A percentile compares a stretch with the other conserved stretches of the same genome.
Evolutionary conservation across 1,140 invertebrate species (phyloP).

Genomic region (Drosophila bocki): DNA sequence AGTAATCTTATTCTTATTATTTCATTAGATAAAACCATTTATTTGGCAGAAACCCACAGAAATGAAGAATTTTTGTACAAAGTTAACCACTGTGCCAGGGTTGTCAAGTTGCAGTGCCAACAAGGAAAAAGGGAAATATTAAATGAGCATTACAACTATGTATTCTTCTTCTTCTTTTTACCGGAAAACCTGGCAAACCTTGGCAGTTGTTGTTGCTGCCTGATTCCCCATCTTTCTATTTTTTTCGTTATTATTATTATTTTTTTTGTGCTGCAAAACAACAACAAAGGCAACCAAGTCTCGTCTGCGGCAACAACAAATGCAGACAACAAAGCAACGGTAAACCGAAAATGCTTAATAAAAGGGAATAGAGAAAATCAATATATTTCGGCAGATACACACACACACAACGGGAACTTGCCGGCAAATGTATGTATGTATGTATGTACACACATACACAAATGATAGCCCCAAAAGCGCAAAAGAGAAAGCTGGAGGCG

Average conservation of each 20-base stretch:
- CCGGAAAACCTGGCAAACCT: conserved; percentile 35
- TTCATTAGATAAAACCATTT: neutral
- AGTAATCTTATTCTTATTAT: neutral
- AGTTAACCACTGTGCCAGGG: conserved; percentile 16
- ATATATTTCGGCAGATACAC: conserved; percentile 75
- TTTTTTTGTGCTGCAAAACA: conserved; percentile 20
- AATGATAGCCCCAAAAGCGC: conserved; percentile 2
- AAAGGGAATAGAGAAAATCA: conserved; percentile 70
- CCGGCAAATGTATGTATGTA: conserved; percentile 47
- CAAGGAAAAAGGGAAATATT: conserved; percentile 29
- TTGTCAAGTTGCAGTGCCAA: conserved; percentile 21
- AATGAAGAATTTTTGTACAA: neutral
- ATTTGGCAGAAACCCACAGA: neutral
- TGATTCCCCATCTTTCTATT: conserved; percentile 1
- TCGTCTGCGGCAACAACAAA: conserved; percentile 38
- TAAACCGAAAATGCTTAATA: conserved; percentile 58
- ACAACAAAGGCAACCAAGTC: conserved; percentile 39
- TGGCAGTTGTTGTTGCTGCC: conserved; percentile 12
- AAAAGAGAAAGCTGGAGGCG: conserved; percentile 6
- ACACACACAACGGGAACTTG: conserved; percentile 40
- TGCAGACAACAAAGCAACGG: conserved; percentile 52
- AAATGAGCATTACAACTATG: conserved; percentile 46
- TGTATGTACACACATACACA: conserved; percentile 32
- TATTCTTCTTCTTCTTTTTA: conserved; percentile 19
- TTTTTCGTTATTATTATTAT: neutral